Evolutionary conservation across 2,797 vertebrate species (phyloP).

Genomic region (Psittacula echo): DNA sequence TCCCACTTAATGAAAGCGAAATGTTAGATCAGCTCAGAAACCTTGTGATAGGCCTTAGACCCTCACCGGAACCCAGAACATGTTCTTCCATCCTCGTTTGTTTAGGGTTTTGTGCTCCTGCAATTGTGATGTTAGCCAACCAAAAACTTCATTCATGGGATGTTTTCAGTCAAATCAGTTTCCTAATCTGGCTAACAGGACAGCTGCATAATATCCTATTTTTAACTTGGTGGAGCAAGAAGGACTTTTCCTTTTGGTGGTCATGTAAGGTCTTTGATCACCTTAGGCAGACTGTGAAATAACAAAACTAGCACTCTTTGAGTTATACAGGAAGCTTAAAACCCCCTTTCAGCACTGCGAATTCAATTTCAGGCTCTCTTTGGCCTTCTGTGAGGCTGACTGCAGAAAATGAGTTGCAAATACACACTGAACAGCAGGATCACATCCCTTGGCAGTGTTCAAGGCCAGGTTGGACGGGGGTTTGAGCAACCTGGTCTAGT

Average conservation of each 20-base stretch:
- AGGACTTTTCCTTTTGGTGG: neutral
- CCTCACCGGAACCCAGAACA: neutral
- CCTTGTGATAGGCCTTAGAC: neutral
- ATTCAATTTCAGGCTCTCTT: constrained; percentile 2
- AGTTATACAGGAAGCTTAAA: neutral
- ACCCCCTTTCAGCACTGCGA: neutral
- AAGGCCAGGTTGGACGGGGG: neutral
- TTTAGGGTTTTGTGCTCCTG: constrained; percentile 10
- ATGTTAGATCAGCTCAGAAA: neutral
- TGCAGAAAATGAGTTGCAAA: neutral
- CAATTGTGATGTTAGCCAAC: neutral
- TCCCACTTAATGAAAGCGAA: neutral
- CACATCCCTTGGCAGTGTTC: neutral
- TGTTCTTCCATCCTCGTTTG: neutral
- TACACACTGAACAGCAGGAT: neutral
- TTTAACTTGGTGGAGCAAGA: neutral
- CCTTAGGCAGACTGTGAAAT: neutral
- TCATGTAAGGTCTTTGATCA: neutral
- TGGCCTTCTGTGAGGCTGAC: neutral
- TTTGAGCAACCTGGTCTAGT: neutral
- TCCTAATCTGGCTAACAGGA: neutral
- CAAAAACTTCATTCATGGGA: constrained; percentile 1
- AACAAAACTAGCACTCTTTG: neutral
- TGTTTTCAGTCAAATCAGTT: constrained; percentile 12
- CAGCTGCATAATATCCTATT: constrained; percentile 2